Evolutionary conservation across 2,113 vertebrate species (phyloP).

Genomic region (Cyprinus carpio): DNA sequence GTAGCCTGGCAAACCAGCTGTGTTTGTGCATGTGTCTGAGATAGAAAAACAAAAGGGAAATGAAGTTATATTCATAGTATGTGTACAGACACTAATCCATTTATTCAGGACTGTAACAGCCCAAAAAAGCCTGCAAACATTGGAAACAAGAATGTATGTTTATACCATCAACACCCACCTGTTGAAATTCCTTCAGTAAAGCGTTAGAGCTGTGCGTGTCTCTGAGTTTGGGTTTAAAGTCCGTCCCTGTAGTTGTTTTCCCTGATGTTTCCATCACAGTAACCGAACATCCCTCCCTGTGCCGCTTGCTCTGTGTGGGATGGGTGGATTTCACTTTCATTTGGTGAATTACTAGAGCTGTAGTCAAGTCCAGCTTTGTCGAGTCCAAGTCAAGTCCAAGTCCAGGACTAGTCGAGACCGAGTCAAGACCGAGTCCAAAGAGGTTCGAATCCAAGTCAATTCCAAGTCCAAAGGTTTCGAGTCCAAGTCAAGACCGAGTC

Average conservation of each 20-base stretch:
- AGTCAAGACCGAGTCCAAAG: too few species aligned
- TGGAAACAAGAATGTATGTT: constrained; percentile 13
- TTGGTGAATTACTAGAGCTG: not conserved
- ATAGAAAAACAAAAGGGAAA: not conserved
- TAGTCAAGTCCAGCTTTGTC: too few species aligned
- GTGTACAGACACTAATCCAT: not conserved
- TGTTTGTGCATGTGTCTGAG: not conserved
- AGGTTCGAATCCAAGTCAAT: too few species aligned
- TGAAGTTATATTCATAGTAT: not conserved
- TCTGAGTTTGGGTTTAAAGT: not conserved
- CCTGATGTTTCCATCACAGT: not conserved
- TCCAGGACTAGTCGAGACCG: too few species aligned
- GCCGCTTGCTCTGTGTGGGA: not conserved
- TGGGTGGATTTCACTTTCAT: not conserved
- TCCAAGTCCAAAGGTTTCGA: too few species aligned
- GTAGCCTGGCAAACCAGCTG: too few species aligned
- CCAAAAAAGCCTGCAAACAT: not conserved
- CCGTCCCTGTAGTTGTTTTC: not conserved
- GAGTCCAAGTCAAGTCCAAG: too few species aligned
- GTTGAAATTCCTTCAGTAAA: not conserved
- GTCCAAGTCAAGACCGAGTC: too few species aligned
- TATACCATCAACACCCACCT: constrained; percentile 5
- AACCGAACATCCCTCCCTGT: not conserved
- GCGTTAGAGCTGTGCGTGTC: not conserved
- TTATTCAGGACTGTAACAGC: not conserved